Percentiles rank a stretch among this genome's conserved stretches.
Conservation (phyloP, 2,113 vertebrate species). For the Psilopsiagon aymara region DNA sequence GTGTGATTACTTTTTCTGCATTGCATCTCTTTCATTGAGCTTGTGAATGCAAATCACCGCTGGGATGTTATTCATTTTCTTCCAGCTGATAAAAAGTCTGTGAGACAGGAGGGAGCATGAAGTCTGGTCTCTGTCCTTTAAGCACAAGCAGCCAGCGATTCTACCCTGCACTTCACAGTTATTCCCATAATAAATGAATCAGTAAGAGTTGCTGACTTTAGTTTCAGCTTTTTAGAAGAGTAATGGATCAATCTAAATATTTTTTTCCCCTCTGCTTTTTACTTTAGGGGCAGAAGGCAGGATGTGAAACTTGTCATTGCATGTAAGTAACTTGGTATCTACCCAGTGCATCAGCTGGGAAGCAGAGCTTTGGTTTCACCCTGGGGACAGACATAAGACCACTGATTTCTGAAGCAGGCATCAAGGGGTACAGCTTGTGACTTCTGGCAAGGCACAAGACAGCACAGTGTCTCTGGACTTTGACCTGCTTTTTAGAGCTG, state of each 20-base stretch:
- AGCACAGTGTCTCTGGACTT: not conserved
- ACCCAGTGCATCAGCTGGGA: fast-evolving
- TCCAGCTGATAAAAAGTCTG: not conserved
- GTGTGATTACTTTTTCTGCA: not conserved
- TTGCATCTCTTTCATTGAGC: not conserved
- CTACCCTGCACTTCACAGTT: not conserved
- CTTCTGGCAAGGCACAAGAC: not conserved
- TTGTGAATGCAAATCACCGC: slow-evolving; percentile 4
- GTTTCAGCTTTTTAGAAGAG: not conserved
- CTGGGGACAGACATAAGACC: fast-evolving
- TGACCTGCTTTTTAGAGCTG: not conserved
- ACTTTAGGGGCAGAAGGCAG: not conserved
- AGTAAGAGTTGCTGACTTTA: not conserved
- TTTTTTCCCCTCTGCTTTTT: not conserved
- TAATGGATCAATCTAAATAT: not conserved
- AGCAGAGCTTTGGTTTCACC: not conserved
- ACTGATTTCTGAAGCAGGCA: fast-evolving
- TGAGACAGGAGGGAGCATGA: not conserved
- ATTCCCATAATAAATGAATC: not conserved
- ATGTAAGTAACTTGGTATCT: not conserved
- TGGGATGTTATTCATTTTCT: slow-evolving; percentile 8
- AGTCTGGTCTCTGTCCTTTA: not conserved
- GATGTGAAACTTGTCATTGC: not conserved
- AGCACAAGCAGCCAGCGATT: not conserved
- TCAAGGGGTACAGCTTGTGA: not conserved